Conservation (phyloP, 2,888 invertebrate genomes). For the Resseliella maxima region DNA sequence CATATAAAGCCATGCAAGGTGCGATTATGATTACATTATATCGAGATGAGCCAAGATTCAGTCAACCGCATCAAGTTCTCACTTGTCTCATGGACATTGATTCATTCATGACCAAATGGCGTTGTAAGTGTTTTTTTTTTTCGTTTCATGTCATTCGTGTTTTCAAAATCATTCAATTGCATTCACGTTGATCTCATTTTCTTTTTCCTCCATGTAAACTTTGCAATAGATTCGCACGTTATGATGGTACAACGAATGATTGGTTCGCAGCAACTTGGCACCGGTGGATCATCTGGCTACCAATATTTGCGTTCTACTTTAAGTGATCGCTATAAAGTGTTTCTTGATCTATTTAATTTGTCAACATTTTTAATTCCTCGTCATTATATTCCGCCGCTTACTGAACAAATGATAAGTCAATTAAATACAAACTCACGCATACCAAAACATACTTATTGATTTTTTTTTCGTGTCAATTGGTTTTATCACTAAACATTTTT, state of each 20-base stretch:
- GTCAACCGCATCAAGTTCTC: slow-evolving; percentile 96
- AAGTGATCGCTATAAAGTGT: slow-evolving; percentile 98
- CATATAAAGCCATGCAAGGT: slow-evolving; percentile 92
- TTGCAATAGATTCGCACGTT: slow-evolving; percentile 89
- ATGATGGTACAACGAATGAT: slow-evolving; percentile 99
- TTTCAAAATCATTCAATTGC: background rate
- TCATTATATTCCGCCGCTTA: slow-evolving; percentile 88
- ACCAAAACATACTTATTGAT: background rate
- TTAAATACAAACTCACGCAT: slow-evolving; percentile 64
- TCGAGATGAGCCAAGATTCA: slow-evolving; percentile 96
- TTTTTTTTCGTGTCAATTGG: background rate
- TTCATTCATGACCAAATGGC: slow-evolving; percentile 97
- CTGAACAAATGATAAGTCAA: slow-evolving; percentile 82
- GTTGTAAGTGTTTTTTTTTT: slow-evolving; percentile 77
- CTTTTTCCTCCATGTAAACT: slow-evolving; percentile 3
- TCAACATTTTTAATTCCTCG: slow-evolving; percentile 96
- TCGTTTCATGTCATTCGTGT: too few relatives aligned
- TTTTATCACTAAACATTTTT: too few relatives aligned
- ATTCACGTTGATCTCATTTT: too few relatives aligned
- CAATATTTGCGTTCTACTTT: slow-evolving; percentile 94
- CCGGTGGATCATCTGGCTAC: slow-evolving; percentile 98
- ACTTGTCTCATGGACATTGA: slow-evolving; percentile 97
- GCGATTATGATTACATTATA: slow-evolving; percentile 98
- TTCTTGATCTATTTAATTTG: slow-evolving; percentile 95
- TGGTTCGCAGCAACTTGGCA: slow-evolving; percentile 94